phyloP scores from a whole-genome alignment of 1,140 invertebrate genomes.

The Dermatophagoides farinae region DNA sequence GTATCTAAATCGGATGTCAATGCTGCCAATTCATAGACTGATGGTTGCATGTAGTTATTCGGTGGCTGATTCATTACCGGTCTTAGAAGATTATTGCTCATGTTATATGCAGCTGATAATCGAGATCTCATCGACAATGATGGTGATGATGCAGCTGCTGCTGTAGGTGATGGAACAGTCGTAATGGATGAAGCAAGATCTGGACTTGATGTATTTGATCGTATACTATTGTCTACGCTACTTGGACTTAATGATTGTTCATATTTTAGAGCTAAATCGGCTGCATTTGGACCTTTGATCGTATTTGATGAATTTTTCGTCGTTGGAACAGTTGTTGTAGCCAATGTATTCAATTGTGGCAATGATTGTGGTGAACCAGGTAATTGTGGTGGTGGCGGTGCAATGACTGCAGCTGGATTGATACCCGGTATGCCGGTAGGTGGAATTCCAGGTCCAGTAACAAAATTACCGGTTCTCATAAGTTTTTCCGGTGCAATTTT shows the following conservation, averaged over 20 bases:
- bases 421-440: neutral
- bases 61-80: conserved; percentile 4
- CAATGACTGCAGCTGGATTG: neutral
- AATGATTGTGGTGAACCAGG: neutral
- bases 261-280: conserved; percentile 6
- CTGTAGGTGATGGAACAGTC: conserved; percentile 19
- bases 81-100: conserved; percentile 10
- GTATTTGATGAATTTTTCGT: conserved; percentile 19
- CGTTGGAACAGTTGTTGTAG: conserved; percentile 4
- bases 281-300: conserved; percentile 12
- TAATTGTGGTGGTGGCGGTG: neutral
- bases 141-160: conserved; percentile 9
- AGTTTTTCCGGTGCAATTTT: conserved; percentile 89
- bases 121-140: neutral
- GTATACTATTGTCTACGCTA: conserved; percentile 14
- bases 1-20: conserved; percentile 89
- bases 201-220: conserved; percentile 17
- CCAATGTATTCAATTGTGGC: neutral
- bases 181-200: conserved; percentile 19
- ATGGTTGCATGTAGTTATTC: conserved; percentile 28
- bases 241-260: conserved; percentile 12
- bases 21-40: conserved; percentile 84
- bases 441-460: conserved; percentile 27
- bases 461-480: conserved; percentile 79
- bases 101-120: neutral